Base-by-base conservation (phyloP, 2,113 vertebrate genomes). In the Saccopteryx bilineata region DNA sequence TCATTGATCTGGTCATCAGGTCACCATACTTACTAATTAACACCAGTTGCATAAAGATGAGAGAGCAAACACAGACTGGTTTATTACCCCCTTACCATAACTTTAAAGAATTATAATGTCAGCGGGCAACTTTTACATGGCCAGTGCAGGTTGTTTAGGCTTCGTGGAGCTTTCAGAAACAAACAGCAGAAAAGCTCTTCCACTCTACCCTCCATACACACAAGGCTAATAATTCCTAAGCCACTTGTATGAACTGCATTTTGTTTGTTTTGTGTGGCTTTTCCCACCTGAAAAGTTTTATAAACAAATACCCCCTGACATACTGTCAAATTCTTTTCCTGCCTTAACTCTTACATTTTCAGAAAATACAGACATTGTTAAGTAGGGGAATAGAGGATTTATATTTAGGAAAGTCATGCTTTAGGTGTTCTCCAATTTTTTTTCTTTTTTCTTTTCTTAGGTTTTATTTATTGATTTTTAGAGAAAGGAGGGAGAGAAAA, bases 261-360 rank as follows among this genome's bases (percentile, higher is more conserved):
- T 87, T 21, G 26, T 87, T 83, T 87, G 14, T 54, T 83, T 82
- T 79, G 50, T 65, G 21, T 90, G 19, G 48, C n/a, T 89, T 74
- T 75, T 12, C 54, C 60, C 24, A 83, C 78, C 52, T 69, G 14
- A n/a, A 71, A n/a, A 74, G 23, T 79, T 79, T 78, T 95, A 31
- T 80, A 65, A 46, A 50, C 50, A 92, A 87, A 80, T 11, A 71
- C 12, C n/a, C 83, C n/a, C 17, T 93, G 52, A 87, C 50, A 83
- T 46, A 54, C 31, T 33, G 23, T 81, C 66, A 95, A 11, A 50
- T 81, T 76, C 26, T 93, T 89, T 33, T 48, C 54, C 48, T 80
- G 17, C 15, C 9, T 58, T 52, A 63, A 48, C 21, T 48, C 31
- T 82, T 10, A 1, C 58, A 91, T 58, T 95, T 87, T 66, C 84